These are phyloP conservation scores for Cheilosia grossa DNA, from an alignment of 2,888 invertebrate species.

Conservation along the genomic window DNA sequence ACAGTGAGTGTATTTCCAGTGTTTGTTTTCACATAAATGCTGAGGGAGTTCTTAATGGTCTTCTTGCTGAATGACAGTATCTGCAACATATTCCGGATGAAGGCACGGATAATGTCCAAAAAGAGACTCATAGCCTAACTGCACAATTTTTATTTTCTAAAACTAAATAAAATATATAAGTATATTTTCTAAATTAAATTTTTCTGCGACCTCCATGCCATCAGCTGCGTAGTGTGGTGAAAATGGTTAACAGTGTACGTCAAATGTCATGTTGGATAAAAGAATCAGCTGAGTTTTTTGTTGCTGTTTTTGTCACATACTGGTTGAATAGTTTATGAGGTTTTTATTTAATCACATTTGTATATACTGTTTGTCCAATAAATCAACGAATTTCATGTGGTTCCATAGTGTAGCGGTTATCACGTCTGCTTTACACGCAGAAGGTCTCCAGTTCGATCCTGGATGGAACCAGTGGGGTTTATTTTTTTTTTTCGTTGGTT, in stretches of 20 bases:
- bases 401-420: conserved; percentile 84
- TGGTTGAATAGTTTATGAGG: background rate
- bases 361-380: background rate
- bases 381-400: conserved; percentile 74
- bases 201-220: conserved; percentile 11
- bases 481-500: conserved; percentile 50
- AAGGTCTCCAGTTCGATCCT: conserved; percentile 84
- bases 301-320: too few species aligned
- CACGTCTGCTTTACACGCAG: conserved; percentile 84
- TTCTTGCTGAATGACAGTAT: conserved; percentile 86
- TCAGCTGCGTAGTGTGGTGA: conserved; percentile 26
- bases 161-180: conserved; percentile 43
- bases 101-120: conserved; percentile 84
- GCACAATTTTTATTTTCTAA: conserved; percentile 4
- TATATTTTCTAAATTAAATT: conserved; percentile 21
- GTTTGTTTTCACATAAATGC: conserved; percentile 88
- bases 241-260: conserved; percentile 3
- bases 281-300: conserved; percentile 22
- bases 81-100: conserved; percentile 86
- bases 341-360: background rate
- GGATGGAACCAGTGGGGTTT: conserved; percentile 82
- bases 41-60: conserved; percentile 86
- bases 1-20: conserved; percentile 87
- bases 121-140: conserved; percentile 85
- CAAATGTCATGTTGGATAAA: conserved; percentile 19